phyloP scores from a whole-genome alignment of 2,888 invertebrate species.

The Agapetus fuscipes region DNA sequence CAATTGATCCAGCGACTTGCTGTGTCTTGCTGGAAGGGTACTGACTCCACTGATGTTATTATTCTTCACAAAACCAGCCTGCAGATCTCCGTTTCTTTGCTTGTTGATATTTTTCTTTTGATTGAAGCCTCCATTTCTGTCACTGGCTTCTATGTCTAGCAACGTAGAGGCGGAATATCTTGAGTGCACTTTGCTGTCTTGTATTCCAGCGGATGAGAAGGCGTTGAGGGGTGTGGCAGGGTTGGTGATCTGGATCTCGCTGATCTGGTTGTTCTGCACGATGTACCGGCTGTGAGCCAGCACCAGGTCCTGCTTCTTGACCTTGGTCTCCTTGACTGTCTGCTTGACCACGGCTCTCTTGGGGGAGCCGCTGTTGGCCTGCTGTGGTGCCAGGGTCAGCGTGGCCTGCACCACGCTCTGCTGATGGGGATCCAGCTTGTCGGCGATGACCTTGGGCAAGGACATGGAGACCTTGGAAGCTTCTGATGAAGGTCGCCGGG shows the following conservation, averaged over 20 bases:
- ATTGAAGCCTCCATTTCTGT: neutral
- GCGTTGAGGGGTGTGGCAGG: constrained; percentile 36
- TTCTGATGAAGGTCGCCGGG: constrained; percentile 48
- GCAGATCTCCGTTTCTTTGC: constrained; percentile 23
- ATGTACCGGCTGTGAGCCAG: constrained; percentile 43
- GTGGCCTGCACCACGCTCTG: constrained; percentile 54
- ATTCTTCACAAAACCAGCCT: constrained; percentile 31
- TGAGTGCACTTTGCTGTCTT: constrained; percentile 34
- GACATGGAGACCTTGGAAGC: constrained; percentile 47
- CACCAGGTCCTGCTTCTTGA: constrained; percentile 29
- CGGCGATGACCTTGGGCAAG: constrained; percentile 42
- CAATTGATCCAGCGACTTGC: constrained; percentile 73
- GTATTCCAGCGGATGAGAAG: constrained; percentile 39
- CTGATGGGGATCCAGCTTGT: constrained; percentile 45
- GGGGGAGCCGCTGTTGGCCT: constrained; percentile 38
- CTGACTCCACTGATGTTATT: constrained; percentile 41
- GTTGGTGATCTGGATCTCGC: constrained; percentile 39
- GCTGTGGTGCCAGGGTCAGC: constrained; percentile 52
- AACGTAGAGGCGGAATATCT: constrained; percentile 52
- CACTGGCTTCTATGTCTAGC: constrained; percentile 31
- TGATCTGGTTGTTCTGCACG: constrained; percentile 45
- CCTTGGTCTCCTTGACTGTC: constrained; percentile 27
- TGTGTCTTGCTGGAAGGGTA: constrained; percentile 61
- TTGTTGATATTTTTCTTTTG: constrained; percentile 10
- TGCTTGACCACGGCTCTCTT: constrained; percentile 40